Evolutionary conservation across 2,113 vertebrate species (phyloP), one percentile per base, ranked within the genome.

Genomic region (Empidonax alnorum): DNA sequence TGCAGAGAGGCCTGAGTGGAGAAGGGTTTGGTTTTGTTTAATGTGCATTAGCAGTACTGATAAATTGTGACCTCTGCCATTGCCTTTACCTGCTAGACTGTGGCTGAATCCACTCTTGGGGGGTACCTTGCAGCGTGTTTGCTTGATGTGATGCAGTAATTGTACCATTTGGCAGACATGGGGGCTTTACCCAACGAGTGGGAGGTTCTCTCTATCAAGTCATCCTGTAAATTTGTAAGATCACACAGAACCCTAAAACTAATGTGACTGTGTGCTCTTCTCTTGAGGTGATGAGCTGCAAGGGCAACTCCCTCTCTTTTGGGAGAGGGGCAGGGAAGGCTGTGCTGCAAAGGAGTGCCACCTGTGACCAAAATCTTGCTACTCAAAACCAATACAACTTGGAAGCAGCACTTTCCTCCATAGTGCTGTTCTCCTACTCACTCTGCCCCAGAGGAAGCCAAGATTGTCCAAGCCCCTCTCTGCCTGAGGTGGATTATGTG

Each of bases 151-250:
- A 1, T 7, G 35, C 46, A 52, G 31, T 31, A 16, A n/a, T 56
- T 84, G 14, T 11, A 10, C 35, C 3, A 8, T 52, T 56, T 65
- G 79, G 49, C 86, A 84, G 44, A 5, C 8, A 4, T 7, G 42
- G n/a, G 31, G n/a, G 14, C 14, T n/a, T 28, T 23, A 33, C 74
- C 3, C 0, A 59, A 10, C 3, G 3, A 44, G 30, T 2, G 5
- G 5, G 33, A 21, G 12, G 30, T 15, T 56, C 14, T 42, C 39
- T 46, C 39, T 14, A 1, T 41, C 4, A 44, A 52, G 52, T 12
- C 62, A 21, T 46, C 46, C n/a, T 17, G 30, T 24, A 41, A 28
- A 30, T 35, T 73, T 8, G 35, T 79, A 21, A 68, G 74, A 18
- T 62, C 50, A 37, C 4, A 10, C 24, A 61, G 37, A 66, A 41